Evolutionary conservation across 2,113 vertebrate genomes (phyloP), one percentile per base, ranked within the genome.

Genomic region (Genyomyrus donnyi): DNA sequence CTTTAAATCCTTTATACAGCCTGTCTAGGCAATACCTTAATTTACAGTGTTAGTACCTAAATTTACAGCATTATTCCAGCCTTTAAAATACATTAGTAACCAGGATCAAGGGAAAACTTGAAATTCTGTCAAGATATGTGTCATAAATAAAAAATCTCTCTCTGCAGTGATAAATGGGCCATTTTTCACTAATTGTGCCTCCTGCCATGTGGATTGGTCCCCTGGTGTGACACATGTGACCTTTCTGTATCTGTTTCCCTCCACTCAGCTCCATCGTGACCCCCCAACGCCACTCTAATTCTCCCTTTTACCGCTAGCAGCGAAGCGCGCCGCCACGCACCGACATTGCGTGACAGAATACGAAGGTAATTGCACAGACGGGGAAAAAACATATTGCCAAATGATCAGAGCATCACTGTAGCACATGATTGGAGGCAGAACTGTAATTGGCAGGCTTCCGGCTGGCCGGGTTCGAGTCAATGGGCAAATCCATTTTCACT

Each of bases 401-500:
- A 50, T 86, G 45, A 31, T 48, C 24, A 21, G 45, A 86, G 84
- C 48, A 27, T 86, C 45, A 49, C 84, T 49, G 84, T 48, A 86
- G 45, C 45, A 50, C 48, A 50, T 48, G 24, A 50, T n/a, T 49
- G 6, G 24, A 46, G n/a, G 27, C 84, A 50, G 84, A 48, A 86
- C 48, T 86, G 24, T 50, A 50, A 48, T 50, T 86, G 11, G 45
- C 46, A 48, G 11, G 45, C 46, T 48, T 49, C 21, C 45, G 42
- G 21, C 10, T 50, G 5, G 45, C n/a, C 11, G 5, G 45, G 42
- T 45, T 24, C 3, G 39, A 24, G 42, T 85, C 83, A 24, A 48
- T 24, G 46, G 83, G 84, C 46, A 49, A 86, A 86, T 86, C 84
- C 84, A 86, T 86, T 86, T 50, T 50, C 84, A 86, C 35, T 42